Evolutionary conservation across 2,113 vertebrate species (phyloP).

Genomic region (Numenius arquata): DNA sequence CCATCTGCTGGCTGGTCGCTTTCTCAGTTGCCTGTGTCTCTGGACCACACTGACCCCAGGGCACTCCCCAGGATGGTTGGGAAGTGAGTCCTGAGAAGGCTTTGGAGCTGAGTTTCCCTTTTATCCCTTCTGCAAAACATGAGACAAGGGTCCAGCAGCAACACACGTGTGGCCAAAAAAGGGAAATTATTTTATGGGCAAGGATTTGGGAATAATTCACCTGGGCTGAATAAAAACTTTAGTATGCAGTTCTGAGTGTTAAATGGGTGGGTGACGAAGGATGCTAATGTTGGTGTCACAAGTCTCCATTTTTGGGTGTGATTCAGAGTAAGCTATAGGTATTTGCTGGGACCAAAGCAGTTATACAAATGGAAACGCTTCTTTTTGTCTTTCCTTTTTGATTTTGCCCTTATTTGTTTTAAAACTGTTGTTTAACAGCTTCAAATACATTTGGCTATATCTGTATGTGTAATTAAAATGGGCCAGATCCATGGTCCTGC

Average conservation of each 20-base stretch:
- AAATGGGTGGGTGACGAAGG: background rate
- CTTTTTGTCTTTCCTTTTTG: background rate
- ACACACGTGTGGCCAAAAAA: accelerated
- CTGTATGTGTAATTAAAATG: background rate
- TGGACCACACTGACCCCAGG: background rate
- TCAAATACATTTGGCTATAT: background rate
- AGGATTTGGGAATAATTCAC: background rate
- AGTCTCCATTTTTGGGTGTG: background rate
- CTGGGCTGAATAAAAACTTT: background rate
- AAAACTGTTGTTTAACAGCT: background rate
- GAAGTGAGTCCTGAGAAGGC: background rate
- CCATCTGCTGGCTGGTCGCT: background rate
- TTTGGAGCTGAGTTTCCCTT: background rate
- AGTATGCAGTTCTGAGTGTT: background rate
- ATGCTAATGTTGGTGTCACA: accelerated
- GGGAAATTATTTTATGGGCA: background rate
- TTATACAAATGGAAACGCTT: background rate
- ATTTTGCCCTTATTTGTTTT: background rate
- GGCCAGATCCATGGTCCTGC: background rate
- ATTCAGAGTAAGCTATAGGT: background rate
- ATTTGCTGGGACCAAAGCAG: background rate
- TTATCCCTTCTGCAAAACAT: background rate
- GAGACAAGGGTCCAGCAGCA: background rate
- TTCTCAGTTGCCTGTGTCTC: background rate
- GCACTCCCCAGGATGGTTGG: background rate